These are phyloP conservation scores for Hemaris fuciformis DNA, from an alignment of 2,888 invertebrate species.

Conservation along the genomic window DNA sequence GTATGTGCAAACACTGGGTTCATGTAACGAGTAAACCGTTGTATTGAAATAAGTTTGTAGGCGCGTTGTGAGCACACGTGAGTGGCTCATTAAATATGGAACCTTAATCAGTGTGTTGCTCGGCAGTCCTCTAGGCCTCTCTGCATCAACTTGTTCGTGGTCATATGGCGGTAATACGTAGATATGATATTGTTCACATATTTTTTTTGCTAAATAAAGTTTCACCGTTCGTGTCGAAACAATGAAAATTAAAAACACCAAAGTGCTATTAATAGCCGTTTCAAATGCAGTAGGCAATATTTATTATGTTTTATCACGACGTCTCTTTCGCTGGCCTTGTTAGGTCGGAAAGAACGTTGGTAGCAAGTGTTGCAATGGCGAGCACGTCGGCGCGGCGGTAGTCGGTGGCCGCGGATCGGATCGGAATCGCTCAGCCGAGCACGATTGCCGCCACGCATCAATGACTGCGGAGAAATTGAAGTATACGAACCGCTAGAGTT, in stretches of 20 bases:
- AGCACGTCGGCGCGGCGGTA: constrained; percentile 28
- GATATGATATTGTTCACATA: not conserved
- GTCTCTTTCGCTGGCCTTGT: constrained; percentile 52
- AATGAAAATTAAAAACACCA: constrained; percentile 24
- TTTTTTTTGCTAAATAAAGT: not conserved
- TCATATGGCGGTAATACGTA: constrained; percentile 40
- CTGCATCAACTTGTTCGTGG: constrained; percentile 48
- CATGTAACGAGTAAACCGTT: constrained; percentile 55
- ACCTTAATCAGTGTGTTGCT: constrained; percentile 73
- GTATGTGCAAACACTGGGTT: constrained; percentile 24
- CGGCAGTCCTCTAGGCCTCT: constrained; percentile 55
- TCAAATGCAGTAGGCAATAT: constrained; percentile 35
- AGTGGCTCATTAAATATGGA: constrained; percentile 78
- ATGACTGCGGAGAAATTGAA: constrained; percentile 73
- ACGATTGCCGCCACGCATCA: constrained; percentile 76
- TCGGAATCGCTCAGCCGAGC: constrained; percentile 74
- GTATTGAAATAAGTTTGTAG: constrained; percentile 74
- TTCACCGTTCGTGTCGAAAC: not conserved
- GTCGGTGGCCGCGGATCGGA: constrained; percentile 65
- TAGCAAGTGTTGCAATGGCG: constrained; percentile 60
- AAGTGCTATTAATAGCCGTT: constrained; percentile 32
- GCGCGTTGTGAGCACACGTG: constrained; percentile 59
- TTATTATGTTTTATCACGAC: constrained; percentile 39
- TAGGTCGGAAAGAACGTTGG: constrained; percentile 54
- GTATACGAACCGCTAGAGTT: constrained; percentile 66